Percentiles rank a stretch among this genome's conserved stretches.
Evolutionary conservation across 2,888 invertebrate species (phyloP).

Genomic region (Spodoptera picta): DNA sequence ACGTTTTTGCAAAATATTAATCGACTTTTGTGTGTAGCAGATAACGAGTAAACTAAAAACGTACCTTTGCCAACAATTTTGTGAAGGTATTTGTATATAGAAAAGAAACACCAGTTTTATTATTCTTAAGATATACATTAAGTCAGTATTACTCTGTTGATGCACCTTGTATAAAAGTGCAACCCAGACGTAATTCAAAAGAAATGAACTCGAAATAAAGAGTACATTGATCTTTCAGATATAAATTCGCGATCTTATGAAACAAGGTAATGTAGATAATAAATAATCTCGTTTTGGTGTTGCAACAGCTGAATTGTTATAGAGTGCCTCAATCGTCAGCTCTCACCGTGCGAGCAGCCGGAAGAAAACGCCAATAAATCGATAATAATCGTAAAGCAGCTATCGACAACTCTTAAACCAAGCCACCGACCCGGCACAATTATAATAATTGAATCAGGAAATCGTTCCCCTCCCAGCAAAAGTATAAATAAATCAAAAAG

Average conservation of each 20-base stretch:
- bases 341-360: constrained; percentile 38
- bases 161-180: constrained; percentile 12
- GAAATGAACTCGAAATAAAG: constrained; percentile 38
- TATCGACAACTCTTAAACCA: constrained; percentile 48
- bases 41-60: too few species aligned
- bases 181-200: constrained; percentile 40
- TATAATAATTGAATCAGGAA: constrained; percentile 84
- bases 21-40: too few species aligned
- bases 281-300: constrained; percentile 38
- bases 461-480: constrained; percentile 69
- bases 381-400: constrained; percentile 63
- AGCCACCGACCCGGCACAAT: constrained; percentile 66
- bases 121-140: constrained; percentile 7
- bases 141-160: constrained; percentile 7
- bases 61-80: too few species aligned
- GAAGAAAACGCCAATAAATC: constrained; percentile 55
- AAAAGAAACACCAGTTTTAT: not conserved
- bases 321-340: constrained; percentile 15
- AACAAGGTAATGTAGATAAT: constrained; percentile 34
- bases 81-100: not conserved
- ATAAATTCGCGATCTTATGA: constrained; percentile 38
- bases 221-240: constrained; percentile 43
- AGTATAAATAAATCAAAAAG: constrained; percentile 79
- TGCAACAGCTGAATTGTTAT: constrained; percentile 18
- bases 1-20: too few species aligned